Base-by-base conservation (phyloP, 2,113 vertebrate genomes). In the Ictidomys tridecemlineatus region DNA sequence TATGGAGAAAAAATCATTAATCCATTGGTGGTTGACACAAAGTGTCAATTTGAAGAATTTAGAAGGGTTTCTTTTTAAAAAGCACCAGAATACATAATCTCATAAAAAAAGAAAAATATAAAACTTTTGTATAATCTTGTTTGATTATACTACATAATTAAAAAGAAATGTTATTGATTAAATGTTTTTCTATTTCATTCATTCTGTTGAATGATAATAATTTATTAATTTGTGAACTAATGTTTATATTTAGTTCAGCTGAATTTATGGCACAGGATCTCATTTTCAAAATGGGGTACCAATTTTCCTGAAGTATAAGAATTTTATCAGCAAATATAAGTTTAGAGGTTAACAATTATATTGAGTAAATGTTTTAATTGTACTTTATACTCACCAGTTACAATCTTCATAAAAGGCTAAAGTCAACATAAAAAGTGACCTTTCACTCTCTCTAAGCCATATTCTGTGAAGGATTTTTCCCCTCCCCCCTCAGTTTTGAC, bases 251-350 rank as follows among this genome's bases (percentile, higher is more conserved):
- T 91, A 89, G 39, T 82, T 93, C 56, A 93, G 83, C 83, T 97
- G 89, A 45, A 80, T 95, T 92, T 96, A 98, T 97, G 98, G 98
- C 98, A 98, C 98, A 98, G 92, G 86, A 97, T 98, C 85, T 97
- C 85, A 77, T 97, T 97, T 98, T 96, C 14, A 87, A 95, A 97
- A 97, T 98, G 98, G 98, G 56, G 18, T 98, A 99, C 98, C 96
- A 89, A 89, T 84, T 76, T 97, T 89, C 86, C 79, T 95, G 96
- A 97, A 98, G 95, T 98, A 98, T 98, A 99, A 82, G 53, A 98
- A 98, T 97, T 98, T 98, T 98, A 98, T 97, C 98, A 98, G 98
- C 98, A 98, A 98, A 97, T 98, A 87, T 98, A 95, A 98, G 98
- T 98, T 98, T 98, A 98, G 98, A 98, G 97, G 97, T 98, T 97